Evolutionary conservation across 1,140 invertebrate genomes (phyloP), one percentile per base, ranked within the genome.

Genomic region (Chironomus tepperi): DNA sequence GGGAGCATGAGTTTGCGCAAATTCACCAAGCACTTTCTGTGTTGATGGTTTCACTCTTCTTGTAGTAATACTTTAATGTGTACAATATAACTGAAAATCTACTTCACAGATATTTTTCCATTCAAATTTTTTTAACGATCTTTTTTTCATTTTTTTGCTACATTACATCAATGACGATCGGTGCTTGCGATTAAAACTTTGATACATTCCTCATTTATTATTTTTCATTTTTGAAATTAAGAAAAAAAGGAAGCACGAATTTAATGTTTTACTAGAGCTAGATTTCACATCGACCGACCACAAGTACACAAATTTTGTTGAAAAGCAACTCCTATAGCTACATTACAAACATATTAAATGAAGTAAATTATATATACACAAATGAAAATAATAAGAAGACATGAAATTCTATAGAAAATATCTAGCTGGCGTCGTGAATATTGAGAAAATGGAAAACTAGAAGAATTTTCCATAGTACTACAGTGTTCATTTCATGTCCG

Each of bases 1-100:
- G 65, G 65, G 65, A 70, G 65, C n/a, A 70, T 70, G 65, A 70
- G 65, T 70, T 21, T 70, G 65, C 65, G 65, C 65, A 70, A 70
- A 70, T 70, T 70, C 65, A 70, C 47, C 9, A n/a, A 57, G 47
- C 47, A 57, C 24, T 34, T 34, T 34, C 24, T 34, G 24, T 57
- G 47, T 57, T 57, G 24, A 57, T 57, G 47, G 47, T 57, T 57
- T 57, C n/a, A n/a, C 47, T 57, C n/a, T n/a, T 57, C 47, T 57
- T 57, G 10, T 12, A 5, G 12, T n/a, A 57, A 57, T 57, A n/a
- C 47, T n/a, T 57, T 12, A 57, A 57, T 57, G 47, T 57, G 10
- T 57, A 57, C 47, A 57, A 5, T 57, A 57, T 57, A 57, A 57
- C 47, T 57, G 47, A 57, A 57, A 34, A 57, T 57, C 47, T 57